phyloP scores from a whole-genome alignment of 2,888 invertebrate species.

The Trichogramma evanescens region DNA sequence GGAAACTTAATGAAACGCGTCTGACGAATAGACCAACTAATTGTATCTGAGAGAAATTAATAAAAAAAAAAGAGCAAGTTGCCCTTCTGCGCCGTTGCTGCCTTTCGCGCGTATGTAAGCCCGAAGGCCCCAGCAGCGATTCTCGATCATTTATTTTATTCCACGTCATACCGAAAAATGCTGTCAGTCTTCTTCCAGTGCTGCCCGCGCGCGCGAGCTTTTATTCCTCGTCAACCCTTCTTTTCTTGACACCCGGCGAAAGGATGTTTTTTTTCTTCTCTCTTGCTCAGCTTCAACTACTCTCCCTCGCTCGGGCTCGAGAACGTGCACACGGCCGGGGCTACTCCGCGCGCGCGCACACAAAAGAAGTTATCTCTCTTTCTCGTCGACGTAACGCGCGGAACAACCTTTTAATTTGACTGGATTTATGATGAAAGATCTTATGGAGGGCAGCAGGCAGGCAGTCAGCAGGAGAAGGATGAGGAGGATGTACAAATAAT shows the following conservation, averaged over 20 bases:
- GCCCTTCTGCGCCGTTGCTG: slow-evolving; percentile 33
- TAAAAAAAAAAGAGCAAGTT: slow-evolving; percentile 31
- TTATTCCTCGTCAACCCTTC: slow-evolving; percentile 1
- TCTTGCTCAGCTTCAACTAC: too few relatives aligned
- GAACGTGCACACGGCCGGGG: too few relatives aligned
- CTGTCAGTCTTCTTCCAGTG: slow-evolving; percentile 23
- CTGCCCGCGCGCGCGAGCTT: neutral
- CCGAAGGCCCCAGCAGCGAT: slow-evolving; percentile 22
- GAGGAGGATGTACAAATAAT: too few relatives aligned
- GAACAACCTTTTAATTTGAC: too few relatives aligned
- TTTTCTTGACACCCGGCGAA: slow-evolving; percentile 3
- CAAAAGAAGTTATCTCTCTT: too few relatives aligned
- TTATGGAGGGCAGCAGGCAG: too few relatives aligned
- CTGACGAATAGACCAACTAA: slow-evolving; percentile 48
- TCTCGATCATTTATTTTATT: slow-evolving; percentile 41
- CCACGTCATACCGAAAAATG: slow-evolving; percentile 28
- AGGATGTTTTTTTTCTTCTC: too few relatives aligned
- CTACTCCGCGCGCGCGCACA: too few relatives aligned
- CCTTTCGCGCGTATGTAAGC: slow-evolving; percentile 12
- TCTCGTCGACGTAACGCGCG: too few relatives aligned
- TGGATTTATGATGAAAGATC: too few relatives aligned
- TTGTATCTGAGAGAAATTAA: slow-evolving; percentile 48
- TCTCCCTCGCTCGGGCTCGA: too few relatives aligned
- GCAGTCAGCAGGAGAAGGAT: too few relatives aligned
- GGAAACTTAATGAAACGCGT: slow-evolving; percentile 45